Evolutionary conservation across 2,113 vertebrate genomes (phyloP), one percentile per base, ranked within the genome.

Genomic region (Ptilonorhynchus violaceus): DNA sequence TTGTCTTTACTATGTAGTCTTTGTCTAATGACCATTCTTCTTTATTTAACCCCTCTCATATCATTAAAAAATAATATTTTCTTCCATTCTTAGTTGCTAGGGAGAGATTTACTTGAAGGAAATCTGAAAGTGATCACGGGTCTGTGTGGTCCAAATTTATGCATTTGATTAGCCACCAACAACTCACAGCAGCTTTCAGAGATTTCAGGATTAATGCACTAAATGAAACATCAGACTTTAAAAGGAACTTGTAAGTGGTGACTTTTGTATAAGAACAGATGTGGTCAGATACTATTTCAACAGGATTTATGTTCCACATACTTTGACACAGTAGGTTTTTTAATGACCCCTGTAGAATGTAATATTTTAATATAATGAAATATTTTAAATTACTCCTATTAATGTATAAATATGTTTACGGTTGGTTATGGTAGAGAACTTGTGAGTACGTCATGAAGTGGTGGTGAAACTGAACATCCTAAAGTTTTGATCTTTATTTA

Each of bases 401-500:
- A 83, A 30, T 49, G 49, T 56, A 15, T 58, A 74, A 41, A 33
- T 66, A 31, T 22, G 10, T 68, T 83, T 66, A 46, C 55, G 50
- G n/a, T 46, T 91, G 27, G 42, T 77, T 69, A 49, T 62, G 7
- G 50, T 4, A 13, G 39, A 42, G 52, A 76, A 56, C 70, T 85
- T 77, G 13, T 3, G 60, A 64, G 24, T 6, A 0, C 17, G 62
- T 73, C 2, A 6, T 49, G 37, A 73, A 83, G 39, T 24, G 11
- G 37, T 37, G 31, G 37, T 75, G 53, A 81, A 88, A 79, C 52
- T 23, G 49, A 89, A 52, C 84, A 79, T 95, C 41, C 52, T 83
- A 70, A 47, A 76, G 76, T 94, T 97, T 88, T 6, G 28, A 33
- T 96, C 88, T 93, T 56, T 87, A 73, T 95, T 96, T 96, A 92